Evolutionary conservation across 2,888 invertebrate species (phyloP), one percentile per base, ranked within the genome.

Genomic region (Pristionchus arcanus): DNA sequence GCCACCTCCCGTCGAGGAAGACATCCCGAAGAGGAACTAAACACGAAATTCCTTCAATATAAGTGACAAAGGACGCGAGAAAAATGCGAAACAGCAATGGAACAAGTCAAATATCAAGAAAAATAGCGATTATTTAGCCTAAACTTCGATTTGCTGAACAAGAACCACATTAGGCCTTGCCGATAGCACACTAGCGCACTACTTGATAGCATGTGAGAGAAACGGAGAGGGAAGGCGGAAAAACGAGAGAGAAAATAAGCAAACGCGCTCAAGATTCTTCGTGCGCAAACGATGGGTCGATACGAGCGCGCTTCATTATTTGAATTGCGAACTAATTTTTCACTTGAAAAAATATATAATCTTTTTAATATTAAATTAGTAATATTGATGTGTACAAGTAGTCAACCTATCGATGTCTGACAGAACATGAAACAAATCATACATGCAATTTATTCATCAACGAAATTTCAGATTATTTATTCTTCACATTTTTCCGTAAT

Each of bases 1-100:
- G 11, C 84, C 84, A 21, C 81, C 81, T 85, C 59, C 84, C 84
- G 84, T 59, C 83, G 83, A 28, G n/a, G 84, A 85, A 5, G 84
- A 85, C 84, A 85, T 85, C 34, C 31, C 31, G 28, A 55, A 16
- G 11, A 7, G 83, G 55, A 55, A 28, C 37, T 42, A 16, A 9
- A 59, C 9, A 59, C 15, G 21, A 49, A 59, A 25, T 59, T 85
- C 15, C 5, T n/a, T n/a, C 13, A 53, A 74, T 21, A 42, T 0
- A 83, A 83, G 28, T 53, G 9, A 37, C 28, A 31, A 49, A 19
- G 74, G 15, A 83, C 53, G 19, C 83, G 31, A 83, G 84, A 2
- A 85, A 59, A 59, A 34, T 9, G 84, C 55, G 31, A 85, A 13
- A 25, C 7, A 21, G 19, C 71, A 31, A 74, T 74, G 2, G 34